A percentile compares a stretch with the other conserved stretches of the same genome.
These are phyloP conservation scores for Poeciliopsis presidionis DNA, from an alignment of 2,797 vertebrate species.

Conservation along the genomic window DNA sequence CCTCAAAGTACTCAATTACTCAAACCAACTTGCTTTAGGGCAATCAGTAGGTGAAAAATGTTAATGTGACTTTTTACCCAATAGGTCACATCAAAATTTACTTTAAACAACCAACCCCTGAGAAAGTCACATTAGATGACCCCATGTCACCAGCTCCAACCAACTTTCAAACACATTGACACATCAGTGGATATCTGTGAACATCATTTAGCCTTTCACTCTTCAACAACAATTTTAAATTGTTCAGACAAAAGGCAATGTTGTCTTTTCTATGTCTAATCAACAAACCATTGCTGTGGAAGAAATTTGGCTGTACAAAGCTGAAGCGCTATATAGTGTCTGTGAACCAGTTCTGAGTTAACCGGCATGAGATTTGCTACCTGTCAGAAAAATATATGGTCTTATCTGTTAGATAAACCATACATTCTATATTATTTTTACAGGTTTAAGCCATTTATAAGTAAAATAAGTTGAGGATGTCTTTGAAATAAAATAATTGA, in stretches of 20 bases:
- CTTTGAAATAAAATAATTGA: conserved; percentile 21
- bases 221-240: background rate
- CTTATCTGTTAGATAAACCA: background rate
- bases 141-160: background rate
- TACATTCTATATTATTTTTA: background rate
- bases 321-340: background rate
- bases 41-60: background rate
- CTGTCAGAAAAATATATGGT: background rate
- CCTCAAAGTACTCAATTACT: background rate
- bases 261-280: background rate
- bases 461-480: conserved; percentile 2
- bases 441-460: background rate
- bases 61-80: background rate
- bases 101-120: background rate
- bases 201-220: background rate
- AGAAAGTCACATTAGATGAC: background rate
- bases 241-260: background rate
- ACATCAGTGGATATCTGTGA: background rate
- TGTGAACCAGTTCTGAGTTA: background rate
- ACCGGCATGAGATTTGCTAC: conserved; percentile 10
- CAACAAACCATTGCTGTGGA: background rate
- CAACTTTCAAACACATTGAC: background rate
- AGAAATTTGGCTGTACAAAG: background rate
- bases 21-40: background rate
- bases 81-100: background rate